phyloP scores from a whole-genome alignment of 2,113 vertebrate species.

The Actenoides hombroni region DNA sequence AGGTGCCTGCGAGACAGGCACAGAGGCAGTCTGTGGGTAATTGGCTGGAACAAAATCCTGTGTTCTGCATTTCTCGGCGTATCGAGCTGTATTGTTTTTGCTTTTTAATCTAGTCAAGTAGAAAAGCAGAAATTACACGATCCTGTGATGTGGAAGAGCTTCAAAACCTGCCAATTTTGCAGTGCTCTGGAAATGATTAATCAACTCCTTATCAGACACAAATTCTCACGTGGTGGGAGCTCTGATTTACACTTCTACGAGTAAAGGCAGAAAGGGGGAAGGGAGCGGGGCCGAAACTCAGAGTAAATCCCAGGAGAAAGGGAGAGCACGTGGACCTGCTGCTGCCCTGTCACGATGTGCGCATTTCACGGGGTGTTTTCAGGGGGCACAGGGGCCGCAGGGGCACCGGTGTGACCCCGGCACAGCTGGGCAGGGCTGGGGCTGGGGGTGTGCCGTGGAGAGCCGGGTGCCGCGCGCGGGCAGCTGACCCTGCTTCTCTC shows the following conservation, averaged over 20 bases:
- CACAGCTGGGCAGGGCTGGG: background rate
- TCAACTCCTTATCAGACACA: background rate
- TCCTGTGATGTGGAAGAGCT: background rate
- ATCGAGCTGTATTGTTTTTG: background rate
- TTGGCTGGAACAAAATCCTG: background rate
- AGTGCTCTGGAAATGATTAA: background rate
- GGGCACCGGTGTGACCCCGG: background rate
- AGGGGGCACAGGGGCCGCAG: background rate
- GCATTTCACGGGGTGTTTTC: background rate
- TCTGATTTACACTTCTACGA: background rate
- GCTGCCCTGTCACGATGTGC: background rate
- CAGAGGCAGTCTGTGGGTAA: background rate
- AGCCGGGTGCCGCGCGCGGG: no score
- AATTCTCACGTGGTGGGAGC: background rate
- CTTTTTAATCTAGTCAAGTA: background rate
- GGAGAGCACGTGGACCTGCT: background rate
- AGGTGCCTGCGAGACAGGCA: background rate
- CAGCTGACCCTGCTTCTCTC: slow-evolving; percentile 25
- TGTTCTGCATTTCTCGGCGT: background rate
- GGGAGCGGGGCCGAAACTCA: background rate
- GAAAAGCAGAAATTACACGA: background rate
- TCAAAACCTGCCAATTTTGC: background rate
- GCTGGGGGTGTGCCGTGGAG: no score
- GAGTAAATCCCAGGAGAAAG: background rate
- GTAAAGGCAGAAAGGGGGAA: background rate